Base-by-base conservation (phyloP, 2,888 invertebrate genomes). In the Nemoura dubitans region DNA sequence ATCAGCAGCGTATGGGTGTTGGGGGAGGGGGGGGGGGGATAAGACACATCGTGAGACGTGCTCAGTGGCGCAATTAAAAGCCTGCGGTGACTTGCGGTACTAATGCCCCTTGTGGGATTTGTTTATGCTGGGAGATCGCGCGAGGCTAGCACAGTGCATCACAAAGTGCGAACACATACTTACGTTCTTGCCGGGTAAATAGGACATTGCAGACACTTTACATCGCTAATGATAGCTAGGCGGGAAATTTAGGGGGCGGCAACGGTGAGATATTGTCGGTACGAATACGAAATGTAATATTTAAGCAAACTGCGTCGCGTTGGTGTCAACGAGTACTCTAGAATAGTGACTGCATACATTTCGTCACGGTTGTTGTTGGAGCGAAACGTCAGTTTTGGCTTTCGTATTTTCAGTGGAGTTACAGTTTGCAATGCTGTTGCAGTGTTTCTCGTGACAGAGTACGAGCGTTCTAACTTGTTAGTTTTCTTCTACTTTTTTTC, bases 61-160 rank as follows among this genome's bases (percentile, higher is more conserved):
- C 84, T 76, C 29, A 14, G 59, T 27, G 59, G 84, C 76, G 28
- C 29, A 84, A 84, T 84, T 84, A 84, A 26, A 59, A 84, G 84
- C 27, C 59, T 27, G 84, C 27, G 84, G 84, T 28, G 43, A 28
- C 76, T 26, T 59, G 25, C 43, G 84, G 59, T 76, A 25, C 21
- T 84, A 84, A 84, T 84, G 84, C 29, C 84, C 28, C 84, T 76
- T 28, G 16, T 76, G 84, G 84, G 84, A 83, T 36, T 36, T 43
- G 42, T 42, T 83, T 42, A 43, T 43, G 59, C 16, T 21, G 43
- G 29, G 6, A 7, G 84, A 26, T 27, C 26, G 59, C 26, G 2
- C 36, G 36, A 36, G 36, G 3, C 36, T 29, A 80, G 42, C 43
- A 16, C 42, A 3, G 0, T 6, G 26, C 28, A 76, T 59, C 28